phyloP scores from a whole-genome alignment of 37 sponge, comb jelly and placozoan species.

The Diacarnus erythraeanus region DNA sequence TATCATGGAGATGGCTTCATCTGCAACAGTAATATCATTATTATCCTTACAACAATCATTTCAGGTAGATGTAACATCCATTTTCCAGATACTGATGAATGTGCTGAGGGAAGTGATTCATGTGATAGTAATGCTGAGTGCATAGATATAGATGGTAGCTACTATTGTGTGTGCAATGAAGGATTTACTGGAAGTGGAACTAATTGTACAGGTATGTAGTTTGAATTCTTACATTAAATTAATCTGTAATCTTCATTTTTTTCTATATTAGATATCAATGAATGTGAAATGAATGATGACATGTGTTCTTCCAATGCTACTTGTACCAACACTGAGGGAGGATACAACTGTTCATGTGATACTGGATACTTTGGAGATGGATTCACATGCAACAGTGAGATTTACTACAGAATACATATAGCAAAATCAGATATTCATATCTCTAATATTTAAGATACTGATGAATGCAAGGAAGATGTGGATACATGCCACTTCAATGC shows the following conservation, averaged over 20 bases:
- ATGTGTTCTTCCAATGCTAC: constrained; percentile 12
- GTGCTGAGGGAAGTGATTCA: neutral
- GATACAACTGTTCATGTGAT: constrained; percentile 30
- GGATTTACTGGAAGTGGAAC: constrained; percentile 49
- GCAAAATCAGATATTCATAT: neutral
- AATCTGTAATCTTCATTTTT: too few species aligned
- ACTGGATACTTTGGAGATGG: constrained; percentile 33
- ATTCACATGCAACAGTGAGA: constrained; percentile 23
- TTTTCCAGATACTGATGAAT: constrained; percentile 44
- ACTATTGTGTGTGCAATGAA: constrained; percentile 24
- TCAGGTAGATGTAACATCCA: too few species aligned
- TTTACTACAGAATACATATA: neutral
- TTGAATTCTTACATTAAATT: neutral
- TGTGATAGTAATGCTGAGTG: constrained; percentile 38
- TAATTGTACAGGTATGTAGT: constrained; percentile 3
- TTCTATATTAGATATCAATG: neutral
- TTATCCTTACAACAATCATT: neutral
- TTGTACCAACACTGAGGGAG: constrained; percentile 44
- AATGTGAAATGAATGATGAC: neutral
- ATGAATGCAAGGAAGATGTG: constrained; percentile 36
- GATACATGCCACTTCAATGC: constrained; percentile 28
- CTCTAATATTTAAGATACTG: constrained; percentile 8
- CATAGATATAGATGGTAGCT: constrained; percentile 27
- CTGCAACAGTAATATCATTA: neutral
- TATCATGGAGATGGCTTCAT: constrained; percentile 29